Base-by-base conservation (phyloP, 2,113 vertebrate species). In the Apteryx owenii region DNA sequence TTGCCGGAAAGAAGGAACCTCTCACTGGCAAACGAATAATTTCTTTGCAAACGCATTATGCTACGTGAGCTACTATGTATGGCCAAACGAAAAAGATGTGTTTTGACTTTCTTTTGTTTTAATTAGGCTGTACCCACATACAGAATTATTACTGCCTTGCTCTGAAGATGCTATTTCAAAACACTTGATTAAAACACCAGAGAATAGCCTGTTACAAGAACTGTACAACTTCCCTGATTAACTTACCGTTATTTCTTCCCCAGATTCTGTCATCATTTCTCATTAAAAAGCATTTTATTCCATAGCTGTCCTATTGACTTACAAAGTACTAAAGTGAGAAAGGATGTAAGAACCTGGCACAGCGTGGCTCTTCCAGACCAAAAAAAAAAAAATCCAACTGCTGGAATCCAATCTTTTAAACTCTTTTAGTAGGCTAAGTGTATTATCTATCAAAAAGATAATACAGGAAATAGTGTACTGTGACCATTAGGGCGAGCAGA, bases 241-340 rank as follows among this genome's bases (percentile, higher is more conserved):
- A 89, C 64, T 94, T 87, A 36, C 54, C 29, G 19, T 82, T 76
- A 56, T 72, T 62, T 85, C 95, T 71, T 48, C 85, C 73, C 81
- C 91, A 91, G 58, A 28, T 40, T 78, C 75, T 89, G 91, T 69
- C 96, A 95, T 62, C 70, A 5, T 60, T 73, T 77, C 75, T 85
- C 81, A 81, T 92, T 88, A 93, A 85, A 96, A 79, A 73, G 33
- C 13, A 66, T 89, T 82, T 84, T 53, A 53, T 62, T 95, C 60
- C 54, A 11, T 44, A 88, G 93, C 87, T 91, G 89, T 91, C 62
- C 68, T 69, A 89, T 38, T 77, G 84, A 88, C 91, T 91, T 77
- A 88, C 15, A 42, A 62, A 95, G 62, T n/a, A 83, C 36, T 66
- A 40, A 25, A 23, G 61, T 8, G 33, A 51, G 33, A 33, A 62